Base-by-base conservation (phyloP, 2,113 vertebrate species). In the Campylomormyrus numenius region DNA sequence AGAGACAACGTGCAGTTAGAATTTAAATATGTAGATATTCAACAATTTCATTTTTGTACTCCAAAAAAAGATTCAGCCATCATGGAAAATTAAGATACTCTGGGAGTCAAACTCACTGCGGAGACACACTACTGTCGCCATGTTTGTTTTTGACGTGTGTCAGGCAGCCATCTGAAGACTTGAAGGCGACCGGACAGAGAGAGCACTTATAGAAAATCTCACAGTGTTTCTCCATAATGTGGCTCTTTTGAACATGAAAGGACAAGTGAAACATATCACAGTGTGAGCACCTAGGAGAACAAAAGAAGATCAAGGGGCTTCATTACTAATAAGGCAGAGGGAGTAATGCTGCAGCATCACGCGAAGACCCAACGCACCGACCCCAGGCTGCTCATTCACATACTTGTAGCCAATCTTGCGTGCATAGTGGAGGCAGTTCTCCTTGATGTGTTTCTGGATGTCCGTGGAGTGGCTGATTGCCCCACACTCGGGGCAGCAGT, bases 341-440 rank as follows among this genome's bases (percentile, higher is more conserved):
- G 70, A 31, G 39, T 45, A 84, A 77, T 7, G 45, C 6, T 74
- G 10, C 62, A 46, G 17, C 62, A 53, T 52, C 21, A 39, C 8
- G n/a, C 15, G 0, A 42, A 2, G n/a, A 31, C 66, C 45, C 80
- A 8, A 4, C 10, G 5, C 24, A 2, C 6, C 24, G 1, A 15
- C 31, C 11, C 35, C n/a, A 24, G 85, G 56, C 50, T n/a, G 39
- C 48, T 48, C 74, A 35, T 31, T 39, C 24, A 94, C 96, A 94
- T 93, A 99, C 98, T 98, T 98, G 97, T 97, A 97, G 90, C 97
- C 98, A 19, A 97, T 96, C 94, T 97, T 98, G 93, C 98, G 97
- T 90, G 98, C 95, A 62, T 98, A 99, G 93, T 99, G 98, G 91
- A 99, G 96, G 93, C 98, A 99, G 92, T 99, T 98, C 93, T 99